These are phyloP conservation scores for Anoura caudifer DNA, from an alignment of 2,113 vertebrate genomes.

Conservation along the genomic window DNA sequence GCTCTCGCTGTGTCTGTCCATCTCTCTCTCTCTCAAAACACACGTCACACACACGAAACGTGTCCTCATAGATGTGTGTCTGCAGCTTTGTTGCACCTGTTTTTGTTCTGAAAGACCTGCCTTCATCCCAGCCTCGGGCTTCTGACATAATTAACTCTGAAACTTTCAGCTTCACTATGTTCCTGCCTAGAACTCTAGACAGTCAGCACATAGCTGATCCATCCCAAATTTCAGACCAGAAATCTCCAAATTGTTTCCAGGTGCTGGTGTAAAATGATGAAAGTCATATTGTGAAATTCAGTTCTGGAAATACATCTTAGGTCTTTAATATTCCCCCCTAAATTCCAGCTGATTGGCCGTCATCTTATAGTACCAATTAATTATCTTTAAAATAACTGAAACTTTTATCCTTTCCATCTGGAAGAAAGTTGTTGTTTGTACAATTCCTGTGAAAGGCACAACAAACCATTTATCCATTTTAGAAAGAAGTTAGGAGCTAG, in stretches of 20 bases:
- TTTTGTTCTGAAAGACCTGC: not conserved
- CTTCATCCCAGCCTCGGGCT: not conserved
- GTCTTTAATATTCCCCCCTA: not conserved
- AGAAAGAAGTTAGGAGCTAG: not conserved
- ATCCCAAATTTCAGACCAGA: not conserved
- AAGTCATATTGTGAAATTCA: not conserved
- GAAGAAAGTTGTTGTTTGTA: not conserved
- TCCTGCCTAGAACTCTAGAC: not conserved
- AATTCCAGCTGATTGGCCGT: not conserved
- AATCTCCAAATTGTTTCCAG: not conserved
- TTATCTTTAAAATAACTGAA: not conserved
- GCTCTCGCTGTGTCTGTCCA: not conserved
- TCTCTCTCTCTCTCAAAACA: not conserved
- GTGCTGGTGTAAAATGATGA: fast-evolving
- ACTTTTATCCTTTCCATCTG: not conserved
- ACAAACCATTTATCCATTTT: not conserved
- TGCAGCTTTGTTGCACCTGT: not conserved
- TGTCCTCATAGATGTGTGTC: not conserved
- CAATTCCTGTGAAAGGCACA: not conserved
- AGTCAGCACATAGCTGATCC: not conserved
- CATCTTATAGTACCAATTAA: not conserved
- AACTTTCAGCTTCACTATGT: not conserved
- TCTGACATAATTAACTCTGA: slow-evolving; percentile 27
- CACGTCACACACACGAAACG: not conserved
- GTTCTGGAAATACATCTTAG: not conserved